phyloP scores from a whole-genome alignment of 2,888 invertebrate species.

The Hartigia nigra region DNA sequence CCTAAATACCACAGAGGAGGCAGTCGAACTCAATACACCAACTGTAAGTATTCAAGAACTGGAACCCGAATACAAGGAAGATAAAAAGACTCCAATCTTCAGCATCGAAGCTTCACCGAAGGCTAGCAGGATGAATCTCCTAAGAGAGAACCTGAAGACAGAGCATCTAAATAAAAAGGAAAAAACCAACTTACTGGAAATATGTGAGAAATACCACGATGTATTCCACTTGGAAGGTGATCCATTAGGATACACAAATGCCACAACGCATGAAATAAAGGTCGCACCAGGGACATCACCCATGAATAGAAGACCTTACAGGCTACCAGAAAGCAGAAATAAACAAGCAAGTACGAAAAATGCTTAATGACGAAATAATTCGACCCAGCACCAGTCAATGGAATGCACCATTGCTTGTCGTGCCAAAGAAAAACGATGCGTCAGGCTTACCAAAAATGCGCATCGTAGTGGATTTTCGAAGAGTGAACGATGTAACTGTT shows the following conservation, averaged over 20 bases:
- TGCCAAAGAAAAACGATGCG: conserved; percentile 1
- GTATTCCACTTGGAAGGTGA: neutral
- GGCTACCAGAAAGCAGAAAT: neutral
- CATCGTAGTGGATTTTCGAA: neutral
- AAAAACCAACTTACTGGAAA: neutral
- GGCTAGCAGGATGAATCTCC: too few species aligned
- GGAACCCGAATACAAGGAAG: too few species aligned
- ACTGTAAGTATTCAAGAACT: too few species aligned
- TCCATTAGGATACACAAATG: neutral
- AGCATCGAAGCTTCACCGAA: accelerated
- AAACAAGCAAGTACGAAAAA: neutral
- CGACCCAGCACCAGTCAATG: neutral
- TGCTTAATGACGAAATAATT: neutral
- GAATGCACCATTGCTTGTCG: conserved; percentile 3
- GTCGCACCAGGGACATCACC: neutral
- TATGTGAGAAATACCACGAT: conserved; percentile 6
- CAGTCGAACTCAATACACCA: too few species aligned
- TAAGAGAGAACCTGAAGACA: neutral
- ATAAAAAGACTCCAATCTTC: too few species aligned
- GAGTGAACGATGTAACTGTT: neutral
- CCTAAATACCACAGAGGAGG: too few species aligned
- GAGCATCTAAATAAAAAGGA: conserved; percentile 2
- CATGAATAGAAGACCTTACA: neutral
- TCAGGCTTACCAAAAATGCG: neutral
- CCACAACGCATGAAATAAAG: neutral